These are phyloP conservation scores for Coenonympha arcania DNA, from an alignment of 2,888 invertebrate genomes.

Conservation along the genomic window DNA sequence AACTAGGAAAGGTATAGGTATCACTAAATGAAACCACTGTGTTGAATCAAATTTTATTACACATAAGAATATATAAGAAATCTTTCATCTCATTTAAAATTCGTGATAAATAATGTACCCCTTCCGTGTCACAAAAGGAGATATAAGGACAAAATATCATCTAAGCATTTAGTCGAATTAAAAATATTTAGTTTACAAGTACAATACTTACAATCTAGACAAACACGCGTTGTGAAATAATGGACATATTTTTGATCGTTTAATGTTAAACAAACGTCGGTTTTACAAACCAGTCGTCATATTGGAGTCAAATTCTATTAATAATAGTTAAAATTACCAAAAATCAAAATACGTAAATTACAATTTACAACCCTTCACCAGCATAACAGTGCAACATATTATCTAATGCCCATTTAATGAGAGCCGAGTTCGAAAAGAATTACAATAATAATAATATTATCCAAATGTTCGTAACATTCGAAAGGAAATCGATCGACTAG, in stretches of 20 bases:
- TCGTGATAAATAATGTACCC: constrained; percentile 25
- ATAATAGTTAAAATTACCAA: constrained; percentile 18
- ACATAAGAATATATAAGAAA: constrained; percentile 26
- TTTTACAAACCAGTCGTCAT: constrained; percentile 15
- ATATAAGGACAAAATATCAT: constrained; percentile 16
- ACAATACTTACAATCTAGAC: constrained; percentile 19
- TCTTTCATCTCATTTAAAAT: constrained; percentile 27
- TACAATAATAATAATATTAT: not conserved
- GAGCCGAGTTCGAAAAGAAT: constrained; percentile 1
- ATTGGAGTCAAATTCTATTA: constrained; percentile 10
- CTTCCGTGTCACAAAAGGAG: constrained; percentile 16
- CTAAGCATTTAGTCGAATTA: constrained; percentile 22
- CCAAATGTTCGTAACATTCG: constrained; percentile 9
- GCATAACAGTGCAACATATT: constrained; percentile 12
- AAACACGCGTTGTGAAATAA: constrained; percentile 3
- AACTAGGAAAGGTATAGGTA: no score
- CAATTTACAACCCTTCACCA: constrained; percentile 25
- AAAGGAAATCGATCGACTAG: constrained; percentile 10
- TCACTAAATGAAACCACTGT: constrained; percentile 17
- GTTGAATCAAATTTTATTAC: constrained; percentile 41
- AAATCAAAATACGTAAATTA: constrained; percentile 6
- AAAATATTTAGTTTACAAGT: constrained; percentile 18
- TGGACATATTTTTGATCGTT: not conserved
- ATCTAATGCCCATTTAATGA: constrained; percentile 27
- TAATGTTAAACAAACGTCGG: constrained; percentile 6